These are phyloP conservation scores for Halcyon badia DNA, from an alignment of 2,797 vertebrate genomes.

Conservation along the genomic window DNA sequence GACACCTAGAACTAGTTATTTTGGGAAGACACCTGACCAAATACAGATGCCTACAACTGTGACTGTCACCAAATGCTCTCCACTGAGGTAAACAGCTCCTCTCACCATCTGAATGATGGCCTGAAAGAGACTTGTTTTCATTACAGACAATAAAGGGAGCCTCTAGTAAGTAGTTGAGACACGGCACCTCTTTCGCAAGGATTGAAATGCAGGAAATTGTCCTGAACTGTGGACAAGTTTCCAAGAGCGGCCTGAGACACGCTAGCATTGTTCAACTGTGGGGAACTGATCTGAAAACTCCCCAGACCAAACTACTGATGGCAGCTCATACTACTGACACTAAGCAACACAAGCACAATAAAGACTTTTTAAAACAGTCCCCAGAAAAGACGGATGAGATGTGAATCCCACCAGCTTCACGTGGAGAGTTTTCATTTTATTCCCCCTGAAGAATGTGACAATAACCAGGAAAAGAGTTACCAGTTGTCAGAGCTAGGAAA, in stretches of 20 bases:
- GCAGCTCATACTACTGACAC: neutral
- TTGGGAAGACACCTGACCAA: neutral
- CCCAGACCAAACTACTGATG: neutral
- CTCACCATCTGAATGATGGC: neutral
- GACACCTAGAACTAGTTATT: neutral
- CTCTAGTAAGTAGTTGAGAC: neutral
- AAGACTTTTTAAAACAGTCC: neutral
- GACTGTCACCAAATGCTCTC: neutral
- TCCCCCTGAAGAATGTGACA: neutral
- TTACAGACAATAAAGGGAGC: neutral
- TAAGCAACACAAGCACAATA: neutral
- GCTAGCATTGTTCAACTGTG: neutral
- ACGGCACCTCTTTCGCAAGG: neutral
- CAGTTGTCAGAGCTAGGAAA: neutral
- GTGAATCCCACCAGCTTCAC: neutral
- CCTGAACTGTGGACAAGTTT: neutral
- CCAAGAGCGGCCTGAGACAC: fast-evolving
- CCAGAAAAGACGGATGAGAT: neutral
- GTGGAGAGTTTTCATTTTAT: neutral
- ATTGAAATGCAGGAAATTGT: neutral
- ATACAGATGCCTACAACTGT: neutral
- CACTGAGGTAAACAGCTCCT: neutral
- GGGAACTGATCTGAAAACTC: neutral
- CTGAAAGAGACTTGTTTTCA: neutral
- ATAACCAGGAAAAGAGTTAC: neutral